Base-by-base conservation (phyloP, 2,888 invertebrate species). In the Trichacis sp. region DNA sequence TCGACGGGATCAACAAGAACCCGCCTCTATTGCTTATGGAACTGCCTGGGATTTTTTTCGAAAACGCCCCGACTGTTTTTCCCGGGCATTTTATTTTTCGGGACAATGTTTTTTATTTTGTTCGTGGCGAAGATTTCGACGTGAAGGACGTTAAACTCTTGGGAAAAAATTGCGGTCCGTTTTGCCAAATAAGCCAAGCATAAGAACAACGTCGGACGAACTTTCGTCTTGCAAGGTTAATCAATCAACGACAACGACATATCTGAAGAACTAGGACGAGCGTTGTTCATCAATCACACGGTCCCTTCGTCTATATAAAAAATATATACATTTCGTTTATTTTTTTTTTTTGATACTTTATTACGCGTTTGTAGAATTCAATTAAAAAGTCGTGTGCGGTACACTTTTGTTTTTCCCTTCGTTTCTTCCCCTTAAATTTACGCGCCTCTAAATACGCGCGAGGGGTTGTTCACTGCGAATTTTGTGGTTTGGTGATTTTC, bases 261-360 rank as follows among this genome's bases (percentile, higher is more conserved):
- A 64, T 68, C 68, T 61, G 64, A 68, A 64, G 63, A 68, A 68
- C 68, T 64, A 60, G 68, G 68, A 68, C 68, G 64, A 68, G 64
- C 61, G 61, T 63, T 64, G 64, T 68, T 68, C 68, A 68, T 68
- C 64, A 68, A 68, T 68, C 68, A 68, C 64, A 64, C 68, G 63
- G 56, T 64, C 67, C 63, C 60, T 64, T 68, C 60, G 55, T 61
- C 60, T 64, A 63, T 68, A 68, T 68, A 68, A 61, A 68, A 68
- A 68, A 68, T 61, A 64, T 68, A 64, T 57, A 68, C 8, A 5
- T 5, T 24, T 24, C 8, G 4, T 8, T 24, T 8, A 3, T 5
- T 24, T 58, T 57, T 68, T 49, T 55, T 64, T 68, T 61, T 68
- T 68, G 68, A 64, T 68, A 64, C 64, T 55, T 64, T 14, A 40